phyloP scores from a whole-genome alignment of 2,797 vertebrate genomes.

The Lophotriccus pileatus region DNA sequence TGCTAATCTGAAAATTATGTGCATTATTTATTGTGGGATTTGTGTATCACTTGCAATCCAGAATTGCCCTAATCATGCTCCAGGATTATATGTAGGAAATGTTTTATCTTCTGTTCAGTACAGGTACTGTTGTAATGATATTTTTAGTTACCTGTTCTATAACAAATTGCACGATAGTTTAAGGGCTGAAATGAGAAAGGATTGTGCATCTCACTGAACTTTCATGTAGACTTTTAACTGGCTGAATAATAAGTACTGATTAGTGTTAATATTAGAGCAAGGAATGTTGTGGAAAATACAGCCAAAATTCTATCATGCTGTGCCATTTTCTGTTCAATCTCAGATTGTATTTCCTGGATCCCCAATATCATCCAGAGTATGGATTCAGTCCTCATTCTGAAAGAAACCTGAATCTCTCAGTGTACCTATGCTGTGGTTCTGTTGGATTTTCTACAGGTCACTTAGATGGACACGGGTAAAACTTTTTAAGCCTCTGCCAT shows the following conservation, averaged over 20 bases:
- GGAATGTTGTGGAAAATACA: not conserved
- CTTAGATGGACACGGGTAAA: not conserved
- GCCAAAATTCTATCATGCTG: not conserved
- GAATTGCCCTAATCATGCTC: not conserved
- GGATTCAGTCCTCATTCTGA: not conserved
- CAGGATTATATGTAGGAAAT: not conserved
- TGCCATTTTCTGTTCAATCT: not conserved
- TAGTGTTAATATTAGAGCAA: not conserved
- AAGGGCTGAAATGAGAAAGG: not conserved
- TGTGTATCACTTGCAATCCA: not conserved
- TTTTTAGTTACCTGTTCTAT: not conserved
- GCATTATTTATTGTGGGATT: not conserved
- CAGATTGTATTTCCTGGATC: not conserved
- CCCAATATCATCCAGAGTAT: not conserved
- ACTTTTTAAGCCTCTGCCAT: not conserved
- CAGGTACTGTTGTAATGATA: not conserved
- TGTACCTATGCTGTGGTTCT: not conserved
- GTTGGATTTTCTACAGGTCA: not conserved
- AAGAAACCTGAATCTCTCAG: not conserved
- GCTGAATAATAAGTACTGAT: not conserved
- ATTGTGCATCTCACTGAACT: not conserved
- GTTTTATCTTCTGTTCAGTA: not conserved
- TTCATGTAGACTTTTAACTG: not conserved
- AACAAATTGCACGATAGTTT: not conserved
- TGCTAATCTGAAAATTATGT: not conserved